Conservation (phyloP, 2,797 vertebrate species). For the Takifugu rubripes region DNA sequence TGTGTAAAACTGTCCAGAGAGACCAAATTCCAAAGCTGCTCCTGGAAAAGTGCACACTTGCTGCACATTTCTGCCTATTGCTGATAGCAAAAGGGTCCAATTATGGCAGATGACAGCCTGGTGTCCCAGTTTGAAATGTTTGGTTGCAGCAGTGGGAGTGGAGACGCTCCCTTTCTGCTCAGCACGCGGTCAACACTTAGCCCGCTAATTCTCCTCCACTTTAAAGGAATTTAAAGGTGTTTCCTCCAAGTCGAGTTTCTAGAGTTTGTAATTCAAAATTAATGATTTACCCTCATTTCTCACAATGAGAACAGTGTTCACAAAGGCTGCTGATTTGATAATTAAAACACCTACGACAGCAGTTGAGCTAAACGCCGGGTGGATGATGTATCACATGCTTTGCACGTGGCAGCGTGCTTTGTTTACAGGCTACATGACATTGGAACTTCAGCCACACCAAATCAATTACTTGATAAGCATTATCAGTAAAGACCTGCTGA, state of each 20-base stretch:
- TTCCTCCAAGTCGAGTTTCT: constrained; percentile 36
- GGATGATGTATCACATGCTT: background rate
- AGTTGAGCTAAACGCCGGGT: too few species aligned
- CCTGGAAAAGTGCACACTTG: constrained; percentile 2
- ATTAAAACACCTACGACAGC: too few species aligned
- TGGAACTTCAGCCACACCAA: too few species aligned
- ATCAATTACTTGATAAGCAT: too few species aligned
- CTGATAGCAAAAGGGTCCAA: background rate
- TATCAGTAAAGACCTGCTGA: too few species aligned
- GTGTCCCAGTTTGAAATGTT: constrained; percentile 1
- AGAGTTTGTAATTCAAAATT: constrained; percentile 15
- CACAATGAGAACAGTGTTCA: constrained; percentile 7
- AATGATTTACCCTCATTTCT: constrained; percentile 17
- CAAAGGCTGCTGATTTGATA: background rate
- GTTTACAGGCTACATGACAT: background rate
- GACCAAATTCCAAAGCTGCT: too few species aligned
- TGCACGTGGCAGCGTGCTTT: background rate
- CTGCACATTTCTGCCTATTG: background rate
- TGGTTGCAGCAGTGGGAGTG: constrained; percentile 1
- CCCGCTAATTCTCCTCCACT: constrained; percentile 44
- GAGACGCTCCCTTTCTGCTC: constrained; percentile 29
- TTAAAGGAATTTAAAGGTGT: constrained; percentile 41
- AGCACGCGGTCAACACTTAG: constrained; percentile 27
- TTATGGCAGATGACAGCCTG: background rate
- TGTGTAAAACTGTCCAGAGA: background rate